Conservation (phyloP, 2,113 vertebrate genomes). For the Crotalus viridis region DNA sequence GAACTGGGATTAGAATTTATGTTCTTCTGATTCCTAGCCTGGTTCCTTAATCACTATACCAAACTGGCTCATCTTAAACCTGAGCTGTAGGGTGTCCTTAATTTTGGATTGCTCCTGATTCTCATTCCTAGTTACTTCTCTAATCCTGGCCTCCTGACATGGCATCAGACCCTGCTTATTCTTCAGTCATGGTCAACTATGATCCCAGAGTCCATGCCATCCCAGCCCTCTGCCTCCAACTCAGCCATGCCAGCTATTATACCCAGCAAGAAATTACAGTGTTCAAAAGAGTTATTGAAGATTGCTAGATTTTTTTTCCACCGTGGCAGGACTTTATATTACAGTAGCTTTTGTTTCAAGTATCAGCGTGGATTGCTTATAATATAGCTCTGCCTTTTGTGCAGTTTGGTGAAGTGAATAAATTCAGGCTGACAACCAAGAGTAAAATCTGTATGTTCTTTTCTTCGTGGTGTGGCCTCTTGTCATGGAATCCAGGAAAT, state of each 20-base stretch:
- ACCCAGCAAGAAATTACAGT: not conserved
- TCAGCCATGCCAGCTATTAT: not conserved
- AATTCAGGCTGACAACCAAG: conserved; percentile 49
- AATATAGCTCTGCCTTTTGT: conserved; percentile 28
- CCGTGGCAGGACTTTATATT: not conserved
- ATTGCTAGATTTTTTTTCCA: not conserved
- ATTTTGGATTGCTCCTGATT: not conserved
- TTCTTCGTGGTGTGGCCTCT: conserved; percentile 41
- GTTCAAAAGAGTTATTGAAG: not conserved
- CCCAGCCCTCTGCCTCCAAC: not conserved
- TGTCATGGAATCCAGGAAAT: conserved; percentile 41
- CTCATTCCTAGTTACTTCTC: not conserved
- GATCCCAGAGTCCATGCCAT: not conserved
- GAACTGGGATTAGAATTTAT: not conserved
- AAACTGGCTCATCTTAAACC: not conserved
- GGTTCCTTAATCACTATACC: not conserved
- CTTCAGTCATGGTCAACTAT: not conserved
- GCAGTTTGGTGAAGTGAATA: conserved; percentile 45
- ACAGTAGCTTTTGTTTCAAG: conserved; percentile 14
- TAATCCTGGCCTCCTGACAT: not conserved
- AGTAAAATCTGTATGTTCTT: conserved; percentile 45
- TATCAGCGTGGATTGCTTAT: conserved; percentile 18
- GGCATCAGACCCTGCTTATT: not conserved
- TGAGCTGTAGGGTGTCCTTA: not conserved
- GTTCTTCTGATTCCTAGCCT: not conserved